A percentile compares a stretch with the other conserved stretches of the same genome.
Evolutionary conservation across 2,113 vertebrate species (phyloP).

Genomic region (Megaceryle torquata): DNA sequence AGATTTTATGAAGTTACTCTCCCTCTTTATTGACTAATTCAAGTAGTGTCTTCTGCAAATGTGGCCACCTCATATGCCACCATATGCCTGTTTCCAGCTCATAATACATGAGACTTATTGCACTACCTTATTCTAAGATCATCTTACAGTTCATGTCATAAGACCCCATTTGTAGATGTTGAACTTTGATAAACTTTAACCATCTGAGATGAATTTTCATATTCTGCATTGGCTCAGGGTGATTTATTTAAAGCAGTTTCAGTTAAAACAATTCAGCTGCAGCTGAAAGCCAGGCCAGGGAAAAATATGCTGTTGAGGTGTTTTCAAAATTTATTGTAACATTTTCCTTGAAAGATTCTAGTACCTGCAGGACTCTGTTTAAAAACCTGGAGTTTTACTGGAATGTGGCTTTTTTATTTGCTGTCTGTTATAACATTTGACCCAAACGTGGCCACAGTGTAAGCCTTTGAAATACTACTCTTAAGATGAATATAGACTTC

Average conservation of each 20-base stretch:
- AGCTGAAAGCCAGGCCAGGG: background rate
- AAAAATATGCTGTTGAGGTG: background rate
- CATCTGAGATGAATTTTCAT: background rate
- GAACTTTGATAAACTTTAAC: background rate
- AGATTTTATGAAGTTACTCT: slow-evolving; percentile 23
- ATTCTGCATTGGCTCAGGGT: background rate
- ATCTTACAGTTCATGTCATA: background rate
- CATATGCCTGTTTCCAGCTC: background rate
- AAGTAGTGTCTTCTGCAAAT: background rate
- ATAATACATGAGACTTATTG: background rate
- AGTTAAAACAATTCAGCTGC: background rate
- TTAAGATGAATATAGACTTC: background rate
- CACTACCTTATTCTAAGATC: background rate
- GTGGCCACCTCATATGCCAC: background rate
- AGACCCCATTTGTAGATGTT: background rate
- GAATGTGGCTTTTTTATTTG: background rate
- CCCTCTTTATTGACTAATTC: background rate
- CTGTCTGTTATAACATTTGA: background rate
- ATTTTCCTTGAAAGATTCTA: background rate
- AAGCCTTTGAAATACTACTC: background rate
- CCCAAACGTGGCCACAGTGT: background rate
- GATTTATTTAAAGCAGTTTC: background rate
- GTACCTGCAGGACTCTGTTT: background rate
- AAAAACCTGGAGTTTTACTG: background rate
- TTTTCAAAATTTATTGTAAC: background rate